Evolutionary conservation across 2,113 vertebrate species (phyloP), one percentile per base, ranked within the genome.

Genomic region (Bos javanicus): DNA sequence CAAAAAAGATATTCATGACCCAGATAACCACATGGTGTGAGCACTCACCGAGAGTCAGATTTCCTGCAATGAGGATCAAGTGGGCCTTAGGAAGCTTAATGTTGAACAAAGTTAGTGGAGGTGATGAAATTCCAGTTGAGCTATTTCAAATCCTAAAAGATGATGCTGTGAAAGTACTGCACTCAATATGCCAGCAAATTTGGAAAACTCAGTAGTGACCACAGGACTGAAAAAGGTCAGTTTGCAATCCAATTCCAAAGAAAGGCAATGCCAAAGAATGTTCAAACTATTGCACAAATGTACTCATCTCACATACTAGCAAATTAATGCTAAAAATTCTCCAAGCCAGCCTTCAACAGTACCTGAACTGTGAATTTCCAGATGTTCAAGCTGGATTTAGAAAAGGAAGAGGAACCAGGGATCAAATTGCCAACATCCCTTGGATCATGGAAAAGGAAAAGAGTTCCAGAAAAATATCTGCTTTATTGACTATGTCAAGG

Each of bases 41-140:
- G 4, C 64, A 67, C 33, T 67, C 8, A 67, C 3, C 2, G 8
- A 67, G 64, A 67, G 64, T 10, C 64, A 67, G 8, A 36, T 2
- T 19, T 21, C 17, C 33, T 19, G 15, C 8, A 67, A 36, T 67
- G 16, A n/a, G 8, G 15, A n/a, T 36, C 16, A 67, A 67, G 8
- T 21, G 64, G 33, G 33, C 64, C 4, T 67, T 67, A 33, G 64
- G 8, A 67, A 67, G 64, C 16, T 36, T 67, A 2, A 19, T 1
- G 3, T 19, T 15, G 16, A 21, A 67, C 2, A 67, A 67, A 67
- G 64, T 0, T 0, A 67, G 7, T n/a, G 64, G 33, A 67, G 16
- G 16, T n/a, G 33, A 67, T n/a, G 17, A 8, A n/a, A n/a, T n/a
- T 67, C 3, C 64, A n/a, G 16, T 67, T 67, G 64, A n/a, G 33